These are phyloP conservation scores for Cotesia typhae DNA, from an alignment of 1,140 invertebrate genomes.

Conservation along the genomic window DNA sequence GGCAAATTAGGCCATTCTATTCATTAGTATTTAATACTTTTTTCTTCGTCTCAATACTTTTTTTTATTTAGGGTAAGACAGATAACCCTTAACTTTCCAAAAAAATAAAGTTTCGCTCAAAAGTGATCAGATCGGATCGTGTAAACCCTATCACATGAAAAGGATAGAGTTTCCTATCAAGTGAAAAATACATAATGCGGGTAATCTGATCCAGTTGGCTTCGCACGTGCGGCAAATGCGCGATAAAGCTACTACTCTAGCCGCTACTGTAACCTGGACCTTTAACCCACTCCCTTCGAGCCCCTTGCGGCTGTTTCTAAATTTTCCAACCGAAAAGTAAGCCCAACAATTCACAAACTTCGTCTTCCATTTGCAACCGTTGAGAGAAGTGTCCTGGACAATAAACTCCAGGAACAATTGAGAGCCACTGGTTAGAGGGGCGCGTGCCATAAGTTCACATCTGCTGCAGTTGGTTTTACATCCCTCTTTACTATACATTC, in stretches of 20 bases:
- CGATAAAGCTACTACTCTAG: background rate
- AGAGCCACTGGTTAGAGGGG: conserved; percentile 46
- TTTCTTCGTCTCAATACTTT: too few species aligned
- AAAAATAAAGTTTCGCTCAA: too few species aligned
- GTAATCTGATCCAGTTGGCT: conserved; percentile 51
- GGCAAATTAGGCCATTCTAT: too few species aligned
- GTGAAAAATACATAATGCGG: conserved; percentile 11
- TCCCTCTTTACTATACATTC: conserved; percentile 47
- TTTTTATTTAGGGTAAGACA: too few species aligned
- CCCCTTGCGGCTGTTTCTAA: background rate
- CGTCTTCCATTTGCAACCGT: too few species aligned
- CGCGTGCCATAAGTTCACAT: conserved; percentile 60
- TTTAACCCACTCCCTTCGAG: background rate
- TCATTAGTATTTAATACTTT: too few species aligned
- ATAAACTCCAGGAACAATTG: conserved; percentile 20
- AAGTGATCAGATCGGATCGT: too few species aligned
- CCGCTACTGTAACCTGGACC: background rate
- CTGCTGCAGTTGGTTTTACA: conserved; percentile 58
- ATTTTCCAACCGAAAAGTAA: background rate
- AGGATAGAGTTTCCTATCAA: background rate
- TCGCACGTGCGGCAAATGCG: conserved; percentile 47
- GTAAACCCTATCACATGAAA: too few species aligned
- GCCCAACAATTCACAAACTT: too few species aligned
- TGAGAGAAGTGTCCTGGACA: background rate
- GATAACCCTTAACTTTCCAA: too few species aligned